A percentile compares a stretch with the other conserved stretches of the same genome.
phyloP scores from a whole-genome alignment of 2,113 vertebrate species.

The Ciconia maguari region DNA sequence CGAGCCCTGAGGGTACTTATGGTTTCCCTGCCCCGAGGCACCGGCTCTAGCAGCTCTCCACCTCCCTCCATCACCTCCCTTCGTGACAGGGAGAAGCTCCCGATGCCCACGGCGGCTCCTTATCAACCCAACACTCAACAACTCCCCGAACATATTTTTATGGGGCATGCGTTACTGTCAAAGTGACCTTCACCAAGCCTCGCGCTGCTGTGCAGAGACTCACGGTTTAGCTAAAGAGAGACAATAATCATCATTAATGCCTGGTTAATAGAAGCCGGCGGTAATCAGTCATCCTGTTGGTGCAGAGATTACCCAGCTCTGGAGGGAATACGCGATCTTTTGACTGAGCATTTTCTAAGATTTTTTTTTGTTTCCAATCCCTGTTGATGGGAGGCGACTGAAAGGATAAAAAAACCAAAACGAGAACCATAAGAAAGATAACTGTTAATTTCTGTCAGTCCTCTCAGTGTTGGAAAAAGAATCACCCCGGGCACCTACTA shows the following conservation, averaged over 20 bases:
- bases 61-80: neutral
- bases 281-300: slow-evolving; percentile 55
- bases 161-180: neutral
- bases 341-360: neutral
- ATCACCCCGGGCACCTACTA: neutral
- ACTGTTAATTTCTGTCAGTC: neutral
- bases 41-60: neutral
- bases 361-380: slow-evolving; percentile 13
- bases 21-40: neutral
- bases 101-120: neutral
- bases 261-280: slow-evolving; percentile 33
- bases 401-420: neutral
- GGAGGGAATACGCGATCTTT: neutral
- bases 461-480: neutral
- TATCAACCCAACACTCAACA: neutral
- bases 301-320: slow-evolving; percentile 9
- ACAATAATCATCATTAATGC: slow-evolving; percentile 59
- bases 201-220: neutral
- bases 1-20: neutral
- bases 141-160: neutral
- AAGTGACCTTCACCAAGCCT: slow-evolving; percentile 45
- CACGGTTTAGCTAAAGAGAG: slow-evolving; percentile 26
- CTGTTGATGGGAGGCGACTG: neutral
- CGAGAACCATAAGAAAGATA: neutral
- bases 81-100: neutral